Evolutionary conservation across 2,888 invertebrate genomes (phyloP), one percentile per base, ranked within the genome.

Genomic region (Ochropleura leucogaster): DNA sequence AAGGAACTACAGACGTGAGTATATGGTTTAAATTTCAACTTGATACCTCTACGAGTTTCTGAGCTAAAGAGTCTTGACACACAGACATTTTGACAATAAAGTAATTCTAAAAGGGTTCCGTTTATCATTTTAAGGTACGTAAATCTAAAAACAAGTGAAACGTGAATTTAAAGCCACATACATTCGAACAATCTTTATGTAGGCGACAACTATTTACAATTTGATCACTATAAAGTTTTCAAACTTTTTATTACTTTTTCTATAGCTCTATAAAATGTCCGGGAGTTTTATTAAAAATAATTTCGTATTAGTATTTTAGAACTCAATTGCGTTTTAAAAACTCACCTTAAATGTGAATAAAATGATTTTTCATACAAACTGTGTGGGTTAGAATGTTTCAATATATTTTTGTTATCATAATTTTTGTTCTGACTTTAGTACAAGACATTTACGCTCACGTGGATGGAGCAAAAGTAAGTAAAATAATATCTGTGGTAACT

Each of bases 381-480:
- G 47, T 64, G 4, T 40, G 40, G 40, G 64, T 0, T 80, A 85
- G 77, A 62, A 87, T 87, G 87, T 77, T 75, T 1, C 59, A 65
- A 68, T 76, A 70, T 64, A 64, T 79, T 55, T 62, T 80, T 53
- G 18, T 67, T 47, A 0, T 40, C 8, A 8, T 59, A 46, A 4
- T 78, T 59, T 42, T 71, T n/a, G 20, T 74, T n/a, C 14, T 79
- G 14, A 46, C 49, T 49, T 68, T 68, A 18, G 40, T 86, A 60
- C 70, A 79, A 51, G 62, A 68, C 69, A 85, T 89, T 65, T 68
- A 88, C 49, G 91, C 89, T n/a, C 95, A 95, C 75, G 92, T 95
- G 9, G 94, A 95, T 70, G 90, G 94, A 18, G 94, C 91, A 49
- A 95, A 94, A 92, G 95, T 95, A 91, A 84, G 79, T 59, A 14